These are phyloP conservation scores for Anolis carolinensis DNA, from an alignment of 2,113 vertebrate genomes.

Conservation along the genomic window DNA sequence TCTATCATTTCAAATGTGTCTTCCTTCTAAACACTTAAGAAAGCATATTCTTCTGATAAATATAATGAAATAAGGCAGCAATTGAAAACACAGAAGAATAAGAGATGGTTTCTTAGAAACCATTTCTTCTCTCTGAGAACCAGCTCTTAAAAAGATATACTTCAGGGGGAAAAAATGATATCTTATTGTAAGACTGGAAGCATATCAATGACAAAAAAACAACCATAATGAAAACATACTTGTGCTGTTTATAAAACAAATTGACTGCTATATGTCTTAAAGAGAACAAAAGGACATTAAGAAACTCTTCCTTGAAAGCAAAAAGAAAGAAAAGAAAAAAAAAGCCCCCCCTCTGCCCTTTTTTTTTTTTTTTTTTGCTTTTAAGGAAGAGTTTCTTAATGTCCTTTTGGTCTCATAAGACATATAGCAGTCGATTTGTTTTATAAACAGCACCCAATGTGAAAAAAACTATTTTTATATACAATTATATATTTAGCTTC, in stretches of 20 bases:
- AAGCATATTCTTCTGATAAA: slow-evolving; percentile 24
- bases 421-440: not conserved
- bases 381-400: not conserved
- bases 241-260: not conserved
- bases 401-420: not conserved
- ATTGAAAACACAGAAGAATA: not conserved
- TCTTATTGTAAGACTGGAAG: not conserved
- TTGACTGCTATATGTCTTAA: not conserved
- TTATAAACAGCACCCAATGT: too few species aligned
- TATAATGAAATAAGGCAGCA: not conserved
- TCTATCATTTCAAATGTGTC: not conserved
- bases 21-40: not conserved
- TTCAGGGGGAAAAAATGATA: not conserved
- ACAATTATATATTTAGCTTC: not conserved
- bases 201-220: not conserved
- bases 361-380: not conserved
- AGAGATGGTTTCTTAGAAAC: not conserved
- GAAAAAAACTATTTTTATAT: not conserved
- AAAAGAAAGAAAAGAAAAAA: too few species aligned
- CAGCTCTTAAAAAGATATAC: not conserved
- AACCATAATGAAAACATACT: not conserved
- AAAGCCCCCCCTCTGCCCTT: too few species aligned
- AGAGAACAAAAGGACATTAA: not conserved
- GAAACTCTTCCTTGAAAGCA: not conserved
- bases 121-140: not conserved